Percentiles rank a stretch among this genome's conserved stretches.
Evolutionary conservation across 2,888 invertebrate genomes (phyloP).

Genomic region (Tanytarsus gracilentus): DNA sequence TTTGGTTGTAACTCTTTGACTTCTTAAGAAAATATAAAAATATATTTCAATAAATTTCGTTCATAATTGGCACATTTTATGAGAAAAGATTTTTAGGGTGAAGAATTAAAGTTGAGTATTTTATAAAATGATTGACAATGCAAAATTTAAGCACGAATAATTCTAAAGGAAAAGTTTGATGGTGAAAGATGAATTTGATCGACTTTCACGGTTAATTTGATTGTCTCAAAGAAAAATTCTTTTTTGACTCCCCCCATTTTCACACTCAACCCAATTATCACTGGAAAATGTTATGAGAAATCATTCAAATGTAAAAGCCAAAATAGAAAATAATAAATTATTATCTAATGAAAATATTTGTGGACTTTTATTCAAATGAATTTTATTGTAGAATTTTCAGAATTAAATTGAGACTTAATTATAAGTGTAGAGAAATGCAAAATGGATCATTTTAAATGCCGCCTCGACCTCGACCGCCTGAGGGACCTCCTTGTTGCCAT

Average conservation of each 20-base stretch:
- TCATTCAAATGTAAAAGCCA: slow-evolving; percentile 11
- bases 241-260: not conserved
- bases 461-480: slow-evolving; percentile 47
- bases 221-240: not conserved
- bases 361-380: no score
- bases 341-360: not conserved
- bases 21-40: no score
- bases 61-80: no score
- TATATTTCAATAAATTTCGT: no score
- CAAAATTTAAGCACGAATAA: no score
- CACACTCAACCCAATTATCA: not conserved
- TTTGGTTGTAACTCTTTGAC: no score
- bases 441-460: slow-evolving; percentile 36
- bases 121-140: no score
- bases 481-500: slow-evolving; percentile 54
- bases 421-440: not conserved
- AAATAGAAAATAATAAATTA: slow-evolving; percentile 9
- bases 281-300: not conserved
- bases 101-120: not conserved
- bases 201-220: no score
- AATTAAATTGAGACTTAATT: not conserved
- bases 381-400: no score
- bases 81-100: not conserved
- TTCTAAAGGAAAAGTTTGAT: no score
- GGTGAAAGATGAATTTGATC: no score